Evolutionary conservation across 2,113 vertebrate species (phyloP).

Genomic region (Trichechus manatus): DNA sequence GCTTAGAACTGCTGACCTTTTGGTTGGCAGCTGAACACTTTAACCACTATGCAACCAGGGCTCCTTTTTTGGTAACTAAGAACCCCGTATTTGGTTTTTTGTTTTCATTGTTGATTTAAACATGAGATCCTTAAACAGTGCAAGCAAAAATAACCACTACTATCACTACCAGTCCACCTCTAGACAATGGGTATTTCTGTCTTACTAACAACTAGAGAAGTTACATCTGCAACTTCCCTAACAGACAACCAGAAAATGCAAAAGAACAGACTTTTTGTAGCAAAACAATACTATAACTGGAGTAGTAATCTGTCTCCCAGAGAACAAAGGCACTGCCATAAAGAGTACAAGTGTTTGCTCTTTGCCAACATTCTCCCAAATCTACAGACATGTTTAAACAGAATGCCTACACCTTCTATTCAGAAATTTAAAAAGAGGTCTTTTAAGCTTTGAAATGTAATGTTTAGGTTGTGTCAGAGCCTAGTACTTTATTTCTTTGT

Average conservation of each 20-base stretch:
- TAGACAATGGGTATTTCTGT: constrained; percentile 36
- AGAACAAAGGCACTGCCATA: neutral
- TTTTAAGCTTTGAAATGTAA: constrained; percentile 54
- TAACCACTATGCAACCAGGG: neutral
- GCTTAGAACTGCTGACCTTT: neutral
- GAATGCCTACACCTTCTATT: constrained; percentile 6
- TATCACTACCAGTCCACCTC: neutral
- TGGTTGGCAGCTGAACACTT: neutral
- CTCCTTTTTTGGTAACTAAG: neutral
- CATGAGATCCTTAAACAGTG: neutral
- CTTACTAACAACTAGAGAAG: neutral
- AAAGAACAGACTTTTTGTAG: neutral
- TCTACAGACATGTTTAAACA: neutral
- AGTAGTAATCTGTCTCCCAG: neutral
- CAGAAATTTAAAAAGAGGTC: neutral
- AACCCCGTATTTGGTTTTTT: neutral
- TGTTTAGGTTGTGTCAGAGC: constrained; percentile 30
- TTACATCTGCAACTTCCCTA: neutral
- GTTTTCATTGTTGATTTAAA: neutral
- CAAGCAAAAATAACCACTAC: neutral
- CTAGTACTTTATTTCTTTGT: constrained; percentile 51
- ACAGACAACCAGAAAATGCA: neutral
- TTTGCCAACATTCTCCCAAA: neutral
- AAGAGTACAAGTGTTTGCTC: neutral
- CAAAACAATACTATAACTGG: neutral